Evolutionary conservation across 2,888 invertebrate species (phyloP).

Genomic region (Phortica okadai): DNA sequence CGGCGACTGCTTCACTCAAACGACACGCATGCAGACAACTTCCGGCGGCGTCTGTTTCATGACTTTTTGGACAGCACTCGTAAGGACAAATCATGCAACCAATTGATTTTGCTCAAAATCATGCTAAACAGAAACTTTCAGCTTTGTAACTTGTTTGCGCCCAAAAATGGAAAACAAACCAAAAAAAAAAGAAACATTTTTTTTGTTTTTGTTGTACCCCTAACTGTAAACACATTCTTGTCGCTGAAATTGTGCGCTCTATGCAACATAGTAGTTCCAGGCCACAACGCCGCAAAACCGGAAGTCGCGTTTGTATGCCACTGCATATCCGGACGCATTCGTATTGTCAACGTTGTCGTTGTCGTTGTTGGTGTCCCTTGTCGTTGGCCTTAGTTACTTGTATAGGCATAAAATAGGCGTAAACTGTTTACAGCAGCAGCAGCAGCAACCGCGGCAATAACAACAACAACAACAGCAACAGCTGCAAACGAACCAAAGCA

Average conservation of each 20-base stretch:
- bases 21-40: neutral
- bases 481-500: neutral
- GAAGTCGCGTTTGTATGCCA: conserved; percentile 61
- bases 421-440: conserved; percentile 17
- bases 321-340: conserved; percentile 31
- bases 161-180: conserved; percentile 54
- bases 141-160: neutral
- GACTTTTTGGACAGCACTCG: neutral
- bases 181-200: conserved; percentile 44
- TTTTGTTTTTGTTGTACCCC: neutral
- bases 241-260: conserved; percentile 39
- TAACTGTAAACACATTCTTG: conserved; percentile 18
- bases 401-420: conserved; percentile 32
- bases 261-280: too few species aligned
- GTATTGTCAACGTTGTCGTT: conserved; percentile 11
- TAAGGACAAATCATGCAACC: neutral
- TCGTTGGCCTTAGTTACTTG: neutral
- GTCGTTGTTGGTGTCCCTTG: conserved; percentile 1
- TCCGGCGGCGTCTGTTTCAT: neutral
- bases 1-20: neutral
- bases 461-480: neutral
- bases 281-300: conserved; percentile 39
- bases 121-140: too few species aligned
- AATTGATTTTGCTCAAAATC: neutral
- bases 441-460: neutral